These are phyloP conservation scores for Camponotus pennsylvanicus DNA, from an alignment of 1,140 invertebrate species.

Conservation along the genomic window DNA sequence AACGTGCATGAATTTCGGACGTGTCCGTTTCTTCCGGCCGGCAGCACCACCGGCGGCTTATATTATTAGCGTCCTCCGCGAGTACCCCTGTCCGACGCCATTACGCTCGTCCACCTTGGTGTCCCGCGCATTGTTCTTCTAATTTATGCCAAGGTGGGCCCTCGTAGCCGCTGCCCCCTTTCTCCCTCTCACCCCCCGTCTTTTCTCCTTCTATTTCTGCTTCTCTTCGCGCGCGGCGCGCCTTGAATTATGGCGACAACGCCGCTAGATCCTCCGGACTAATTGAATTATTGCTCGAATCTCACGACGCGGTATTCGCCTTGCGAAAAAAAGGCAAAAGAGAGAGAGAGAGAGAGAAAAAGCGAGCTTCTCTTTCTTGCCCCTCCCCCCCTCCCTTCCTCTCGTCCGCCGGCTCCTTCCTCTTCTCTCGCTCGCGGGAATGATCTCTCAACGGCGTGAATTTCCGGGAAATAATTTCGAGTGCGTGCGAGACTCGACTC, in stretches of 20 bases:
- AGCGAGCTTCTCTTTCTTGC: constrained; percentile 35
- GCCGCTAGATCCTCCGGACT: constrained; percentile 80
- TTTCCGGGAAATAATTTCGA: constrained; percentile 64
- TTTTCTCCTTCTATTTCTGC: constrained; percentile 67
- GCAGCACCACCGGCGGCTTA: constrained; percentile 46
- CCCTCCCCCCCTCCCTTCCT: not conserved
- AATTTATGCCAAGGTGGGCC: constrained; percentile 81
- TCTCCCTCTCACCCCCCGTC: constrained; percentile 27
- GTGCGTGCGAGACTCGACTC: constrained; percentile 52
- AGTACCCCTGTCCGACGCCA: constrained; percentile 61
- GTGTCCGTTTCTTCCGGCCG: constrained; percentile 70
- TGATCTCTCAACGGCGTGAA: constrained; percentile 51
- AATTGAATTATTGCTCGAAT: constrained; percentile 84
- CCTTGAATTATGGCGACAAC: constrained; percentile 80
- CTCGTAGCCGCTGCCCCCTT: constrained; percentile 41
- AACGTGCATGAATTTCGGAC: constrained; percentile 72
- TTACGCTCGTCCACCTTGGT: constrained; percentile 75
- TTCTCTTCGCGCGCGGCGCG: constrained; percentile 73
- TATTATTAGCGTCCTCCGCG: constrained; percentile 70
- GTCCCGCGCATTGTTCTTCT: constrained; percentile 80
- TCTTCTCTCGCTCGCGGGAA: constrained; percentile 47
- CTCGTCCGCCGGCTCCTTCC: no score
- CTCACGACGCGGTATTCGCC: constrained; percentile 66
- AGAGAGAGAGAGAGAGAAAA: not conserved
- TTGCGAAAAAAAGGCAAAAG: constrained; percentile 64